Evolutionary conservation across 53 echinoderm and acorn worm genomes (phyloP).

Genomic region (Mesocentrotus franciscanus): DNA sequence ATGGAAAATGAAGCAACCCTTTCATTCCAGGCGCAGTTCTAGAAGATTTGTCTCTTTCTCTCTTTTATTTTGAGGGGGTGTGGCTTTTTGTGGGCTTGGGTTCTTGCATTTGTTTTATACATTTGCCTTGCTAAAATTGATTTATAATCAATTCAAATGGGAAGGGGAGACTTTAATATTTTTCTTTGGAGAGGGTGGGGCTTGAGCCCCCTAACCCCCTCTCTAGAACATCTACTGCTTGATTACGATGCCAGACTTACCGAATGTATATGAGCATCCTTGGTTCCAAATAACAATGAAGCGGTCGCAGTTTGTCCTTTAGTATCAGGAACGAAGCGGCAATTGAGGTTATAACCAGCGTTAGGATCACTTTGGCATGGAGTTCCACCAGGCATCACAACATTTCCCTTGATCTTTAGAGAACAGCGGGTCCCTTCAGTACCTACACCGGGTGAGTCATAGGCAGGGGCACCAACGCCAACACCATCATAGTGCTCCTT

Average conservation of each 20-base stretch:
- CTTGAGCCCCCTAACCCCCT: too few relatives aligned
- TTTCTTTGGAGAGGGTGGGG: too few relatives aligned
- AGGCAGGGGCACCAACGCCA: background rate
- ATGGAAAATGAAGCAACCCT: too few relatives aligned
- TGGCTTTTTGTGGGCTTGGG: too few relatives aligned
- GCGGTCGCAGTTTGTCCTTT: constrained; percentile 30
- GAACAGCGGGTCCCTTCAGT: constrained; percentile 55
- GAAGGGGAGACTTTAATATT: too few relatives aligned
- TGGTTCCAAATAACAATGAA: constrained; percentile 57
- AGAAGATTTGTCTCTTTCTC: too few relatives aligned
- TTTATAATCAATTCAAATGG: too few relatives aligned
- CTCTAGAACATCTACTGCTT: background rate
- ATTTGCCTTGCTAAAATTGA: too few relatives aligned
- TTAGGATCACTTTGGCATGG: background rate
- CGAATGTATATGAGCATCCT: constrained; percentile 24
- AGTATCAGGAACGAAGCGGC: constrained; percentile 39
- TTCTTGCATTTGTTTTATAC: too few relatives aligned
- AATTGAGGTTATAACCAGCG: background rate
- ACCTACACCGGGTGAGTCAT: background rate
- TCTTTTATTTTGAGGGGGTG: too few relatives aligned
- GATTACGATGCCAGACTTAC: background rate
- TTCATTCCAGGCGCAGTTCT: too few relatives aligned
- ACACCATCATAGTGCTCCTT: background rate
- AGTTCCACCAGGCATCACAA: background rate
- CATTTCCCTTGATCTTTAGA: constrained; percentile 1